Evolutionary conservation across 2,888 invertebrate species (phyloP), one percentile per base, ranked within the genome.

Genomic region (Thysanoteuthis rhombus): DNA sequence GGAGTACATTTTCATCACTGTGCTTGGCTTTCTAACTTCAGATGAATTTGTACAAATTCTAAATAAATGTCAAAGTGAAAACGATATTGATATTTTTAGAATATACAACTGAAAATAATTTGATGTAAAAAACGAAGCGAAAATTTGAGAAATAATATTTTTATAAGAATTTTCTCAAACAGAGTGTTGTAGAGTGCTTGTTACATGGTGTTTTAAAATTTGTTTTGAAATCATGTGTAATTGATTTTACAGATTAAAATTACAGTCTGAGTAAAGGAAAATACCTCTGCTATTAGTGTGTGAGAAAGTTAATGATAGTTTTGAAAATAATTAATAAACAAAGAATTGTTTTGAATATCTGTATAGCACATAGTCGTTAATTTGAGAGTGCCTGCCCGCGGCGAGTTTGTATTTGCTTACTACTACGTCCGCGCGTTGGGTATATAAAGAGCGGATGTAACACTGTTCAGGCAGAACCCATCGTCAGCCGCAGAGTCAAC

Each of bases 381-480:
- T 75, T 36, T 75, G 16, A n/a, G 28, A 25, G 0, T 75, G n/a
- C 16, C 16, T 3, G n/a, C 75, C 52, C 75, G 75, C n/a, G n/a
- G n/a, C 75, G 3, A 75, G n/a, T 75, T 75, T 75, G 75, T 75
- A 75, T 75, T 75, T 91, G 91, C 28, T 36, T 91, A 40, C 91
- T 39, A 91, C 91, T 91, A 91, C 91, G 91, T 91, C 91, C 40
- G 91, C 91, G 91, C 91, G 40, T 91, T 91, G 3, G 40, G 32
- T 91, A 91, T 91, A 91, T 40, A 75, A 40, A 6, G 5, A 32
- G 1, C 0, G n/a, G 8, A 28, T 40, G 28, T 16, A n/a, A 5
- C 6, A 8, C 4, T 90, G 40, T 28, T 40, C 22, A 6, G 10
- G 8, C 38, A 39, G 8, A 90, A 8, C 3, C 5, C 40, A 19